These are phyloP conservation scores for Drosophila sp. DNA, from an alignment of 1,140 invertebrate species.

Conservation along the genomic window DNA sequence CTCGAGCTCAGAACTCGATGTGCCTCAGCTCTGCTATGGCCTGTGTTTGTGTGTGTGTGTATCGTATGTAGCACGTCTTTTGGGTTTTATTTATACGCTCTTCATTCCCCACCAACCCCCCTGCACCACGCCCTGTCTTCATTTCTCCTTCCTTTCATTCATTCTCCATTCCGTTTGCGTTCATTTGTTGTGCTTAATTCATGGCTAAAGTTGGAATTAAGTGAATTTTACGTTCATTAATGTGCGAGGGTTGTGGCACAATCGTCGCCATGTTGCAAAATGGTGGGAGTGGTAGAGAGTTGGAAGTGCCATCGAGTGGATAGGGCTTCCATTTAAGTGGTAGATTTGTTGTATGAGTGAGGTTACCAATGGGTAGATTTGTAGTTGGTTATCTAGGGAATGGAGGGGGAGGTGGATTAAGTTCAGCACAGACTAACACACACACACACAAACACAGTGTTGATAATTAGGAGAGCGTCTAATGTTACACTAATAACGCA, in stretches of 20 bases:
- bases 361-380: conserved; percentile 34
- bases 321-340: conserved; percentile 35
- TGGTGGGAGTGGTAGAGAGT: conserved; percentile 16
- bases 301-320: conserved; percentile 20
- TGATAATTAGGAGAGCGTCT: conserved; percentile 74
- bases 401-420: conserved; percentile 38
- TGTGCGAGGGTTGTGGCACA: conserved; percentile 71
- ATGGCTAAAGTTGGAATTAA: conserved; percentile 83
- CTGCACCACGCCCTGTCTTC: not conserved
- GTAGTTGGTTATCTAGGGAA: conserved; percentile 5
- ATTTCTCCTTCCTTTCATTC: conserved; percentile 7
- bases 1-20: conserved; percentile 5
- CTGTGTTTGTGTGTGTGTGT: conserved; percentile 12
- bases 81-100: conserved; percentile 49
- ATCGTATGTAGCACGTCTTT: conserved; percentile 47
- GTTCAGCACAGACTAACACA: conserved; percentile 39
- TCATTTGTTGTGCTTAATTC: conserved; percentile 82
- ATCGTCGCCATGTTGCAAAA: conserved; percentile 17
- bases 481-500: conserved; percentile 77
- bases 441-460: conserved; percentile 56
- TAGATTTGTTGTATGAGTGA: conserved; percentile 48
- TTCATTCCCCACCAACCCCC: not conserved
- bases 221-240: conserved; percentile 83
- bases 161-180: conserved; percentile 33
- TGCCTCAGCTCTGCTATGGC: not conserved